These are phyloP conservation scores for Notolepis coatsorum DNA, from an alignment of 2,797 vertebrate species.

Conservation along the genomic window DNA sequence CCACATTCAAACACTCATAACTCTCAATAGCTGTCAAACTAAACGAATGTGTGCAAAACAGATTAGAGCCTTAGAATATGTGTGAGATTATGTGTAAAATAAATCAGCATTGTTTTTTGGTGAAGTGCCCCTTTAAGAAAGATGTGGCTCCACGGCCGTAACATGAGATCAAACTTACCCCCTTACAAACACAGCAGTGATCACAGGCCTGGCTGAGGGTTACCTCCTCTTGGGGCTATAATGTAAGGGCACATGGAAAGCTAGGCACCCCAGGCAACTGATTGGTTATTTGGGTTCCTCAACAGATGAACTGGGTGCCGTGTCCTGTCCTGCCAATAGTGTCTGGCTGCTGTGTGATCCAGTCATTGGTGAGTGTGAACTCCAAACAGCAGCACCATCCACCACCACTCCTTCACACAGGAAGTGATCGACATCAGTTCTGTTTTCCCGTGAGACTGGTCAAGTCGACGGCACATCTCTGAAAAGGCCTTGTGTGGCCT, in stretches of 20 bases:
- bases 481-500: constrained; percentile 39
- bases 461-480: constrained; percentile 24
- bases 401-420: constrained; percentile 36
- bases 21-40: too few relatives aligned
- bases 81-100: too few relatives aligned
- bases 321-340: constrained; percentile 35
- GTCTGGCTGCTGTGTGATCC: constrained; percentile 44
- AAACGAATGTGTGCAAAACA: too few relatives aligned
- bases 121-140: too few relatives aligned
- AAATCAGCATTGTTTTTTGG: too few relatives aligned
- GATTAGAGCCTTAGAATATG: too few relatives aligned
- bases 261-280: constrained; percentile 75
- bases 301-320: constrained; percentile 40
- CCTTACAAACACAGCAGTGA: constrained; percentile 53
- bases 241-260: constrained; percentile 80
- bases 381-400: constrained; percentile 27
- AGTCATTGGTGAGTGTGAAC: constrained; percentile 7
- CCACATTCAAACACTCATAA: too few relatives aligned
- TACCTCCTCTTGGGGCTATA: constrained; percentile 45
- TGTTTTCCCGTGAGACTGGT: constrained; percentile 49
- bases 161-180: constrained; percentile 46
- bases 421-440: constrained; percentile 57
- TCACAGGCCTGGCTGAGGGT: constrained; percentile 32
- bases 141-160: constrained; percentile 18
- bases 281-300: constrained; percentile 61